A percentile compares a stretch with the other conserved stretches of the same genome.
Evolutionary conservation across 2,113 vertebrate species (phyloP).

Genomic region (Ceyx melanurus): DNA sequence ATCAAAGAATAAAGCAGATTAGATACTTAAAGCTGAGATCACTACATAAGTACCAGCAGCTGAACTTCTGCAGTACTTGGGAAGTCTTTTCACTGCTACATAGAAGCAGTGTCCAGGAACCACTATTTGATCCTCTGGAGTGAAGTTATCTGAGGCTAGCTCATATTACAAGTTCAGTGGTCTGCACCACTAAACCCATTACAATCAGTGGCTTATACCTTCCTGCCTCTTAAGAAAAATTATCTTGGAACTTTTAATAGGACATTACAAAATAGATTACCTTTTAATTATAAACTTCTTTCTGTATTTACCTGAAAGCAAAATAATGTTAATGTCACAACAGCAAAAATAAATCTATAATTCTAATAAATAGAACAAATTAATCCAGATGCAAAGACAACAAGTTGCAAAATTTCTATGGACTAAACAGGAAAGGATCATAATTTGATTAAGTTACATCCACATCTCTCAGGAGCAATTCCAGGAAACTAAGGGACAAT

Average conservation of each 20-base stretch:
- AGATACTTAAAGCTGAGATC: background rate
- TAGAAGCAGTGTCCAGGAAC: background rate
- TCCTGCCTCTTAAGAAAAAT: constrained; percentile 15
- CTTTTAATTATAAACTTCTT: constrained; percentile 54
- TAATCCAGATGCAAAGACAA: background rate
- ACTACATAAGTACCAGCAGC: background rate
- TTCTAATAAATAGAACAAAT: background rate
- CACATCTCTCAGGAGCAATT: background rate
- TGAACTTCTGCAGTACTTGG: background rate
- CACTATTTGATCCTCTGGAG: background rate
- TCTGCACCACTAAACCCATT: background rate
- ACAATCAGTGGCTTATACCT: background rate
- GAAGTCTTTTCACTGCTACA: background rate
- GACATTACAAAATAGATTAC: constrained; percentile 66
- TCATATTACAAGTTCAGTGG: background rate
- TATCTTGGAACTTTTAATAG: background rate
- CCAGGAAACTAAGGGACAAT: background rate
- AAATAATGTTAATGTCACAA: constrained; percentile 52
- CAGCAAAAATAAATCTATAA: background rate
- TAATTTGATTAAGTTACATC: background rate
- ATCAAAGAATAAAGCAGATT: background rate
- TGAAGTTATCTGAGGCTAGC: background rate
- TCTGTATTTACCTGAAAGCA: constrained; percentile 67
- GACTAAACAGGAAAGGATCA: background rate
- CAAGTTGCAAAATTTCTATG: background rate